These are phyloP conservation scores for Tetrapedia diversipes DNA, from an alignment of 2,888 invertebrate species.

Conservation along the genomic window DNA sequence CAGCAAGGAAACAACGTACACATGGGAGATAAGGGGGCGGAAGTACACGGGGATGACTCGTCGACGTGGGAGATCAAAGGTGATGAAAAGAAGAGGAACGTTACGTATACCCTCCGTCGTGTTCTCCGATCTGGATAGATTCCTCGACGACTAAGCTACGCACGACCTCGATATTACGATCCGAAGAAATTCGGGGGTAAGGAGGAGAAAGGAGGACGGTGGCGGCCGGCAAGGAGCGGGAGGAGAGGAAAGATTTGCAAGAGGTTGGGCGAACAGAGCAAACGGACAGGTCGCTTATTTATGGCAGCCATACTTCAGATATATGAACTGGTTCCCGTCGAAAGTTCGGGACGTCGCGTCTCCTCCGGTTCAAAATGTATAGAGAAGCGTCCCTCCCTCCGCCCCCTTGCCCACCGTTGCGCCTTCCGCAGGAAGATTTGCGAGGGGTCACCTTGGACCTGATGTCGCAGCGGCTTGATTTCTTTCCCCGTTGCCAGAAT, in stretches of 20 bases:
- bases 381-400: slow-evolving; percentile 75
- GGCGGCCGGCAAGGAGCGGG: slow-evolving; percentile 19
- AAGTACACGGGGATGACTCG: neutral
- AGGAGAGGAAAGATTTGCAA: slow-evolving; percentile 61
- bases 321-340: slow-evolving; percentile 83
- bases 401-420: slow-evolving; percentile 62
- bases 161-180: slow-evolving; percentile 64
- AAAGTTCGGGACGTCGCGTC: slow-evolving; percentile 82
- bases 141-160: slow-evolving; percentile 46
- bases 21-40: too few species aligned
- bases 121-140: slow-evolving; percentile 12
- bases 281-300: slow-evolving; percentile 82
- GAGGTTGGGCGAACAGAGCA: slow-evolving; percentile 78
- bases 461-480: slow-evolving; percentile 77
- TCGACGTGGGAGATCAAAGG: neutral
- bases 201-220: slow-evolving; percentile 12
- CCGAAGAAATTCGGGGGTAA: slow-evolving; percentile 55
- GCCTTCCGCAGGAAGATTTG: slow-evolving; percentile 77
- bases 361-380: slow-evolving; percentile 82
- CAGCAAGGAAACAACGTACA: too few species aligned
- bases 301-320: slow-evolving; percentile 83
- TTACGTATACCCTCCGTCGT: neutral
- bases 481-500: slow-evolving; percentile 32
- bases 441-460: slow-evolving; percentile 78
- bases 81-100: slow-evolving; percentile 13